Evolutionary conservation across 2,113 vertebrate species (phyloP).

Genomic region (Oryzias celebensis): DNA sequence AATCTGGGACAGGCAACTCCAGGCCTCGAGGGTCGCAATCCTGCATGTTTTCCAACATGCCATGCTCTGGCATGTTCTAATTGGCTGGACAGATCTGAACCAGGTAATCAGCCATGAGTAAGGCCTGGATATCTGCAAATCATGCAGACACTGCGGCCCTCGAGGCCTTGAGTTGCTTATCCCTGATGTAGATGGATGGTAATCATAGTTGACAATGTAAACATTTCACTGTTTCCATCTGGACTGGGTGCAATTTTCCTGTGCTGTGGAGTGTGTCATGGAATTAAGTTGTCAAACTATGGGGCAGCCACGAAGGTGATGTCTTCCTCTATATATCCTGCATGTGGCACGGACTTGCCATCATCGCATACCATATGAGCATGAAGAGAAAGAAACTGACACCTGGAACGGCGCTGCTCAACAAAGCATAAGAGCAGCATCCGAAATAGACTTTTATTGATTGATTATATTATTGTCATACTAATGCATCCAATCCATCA

Average conservation of each 20-base stretch:
- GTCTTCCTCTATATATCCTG: conserved; percentile 52
- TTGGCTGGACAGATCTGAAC: no score
- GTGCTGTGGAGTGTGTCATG: conserved; percentile 51
- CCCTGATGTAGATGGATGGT: conserved; percentile 60
- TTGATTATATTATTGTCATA: conserved; percentile 28
- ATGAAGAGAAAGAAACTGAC: conserved; percentile 9
- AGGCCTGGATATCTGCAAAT: no score
- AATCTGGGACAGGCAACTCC: no score
- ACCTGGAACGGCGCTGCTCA: neutral
- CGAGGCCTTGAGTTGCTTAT: no score
- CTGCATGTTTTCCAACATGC: no score
- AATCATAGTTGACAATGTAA: conserved; percentile 69
- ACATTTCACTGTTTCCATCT: conserved; percentile 58
- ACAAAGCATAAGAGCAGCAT: conserved; percentile 1
- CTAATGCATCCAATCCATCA: conserved; percentile 45
- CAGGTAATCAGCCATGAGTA: no score
- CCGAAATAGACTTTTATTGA: conserved; percentile 15
- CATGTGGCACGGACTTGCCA: conserved; percentile 30
- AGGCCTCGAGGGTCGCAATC: no score
- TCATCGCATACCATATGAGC: neutral
- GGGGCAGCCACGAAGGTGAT: conserved; percentile 44
- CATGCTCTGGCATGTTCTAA: no score
- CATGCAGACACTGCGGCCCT: no score
- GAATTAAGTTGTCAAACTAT: conserved; percentile 70
- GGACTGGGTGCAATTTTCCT: conserved; percentile 57